phyloP scores from a whole-genome alignment of 2,888 invertebrate genomes.

The Tenthredo notha region DNA sequence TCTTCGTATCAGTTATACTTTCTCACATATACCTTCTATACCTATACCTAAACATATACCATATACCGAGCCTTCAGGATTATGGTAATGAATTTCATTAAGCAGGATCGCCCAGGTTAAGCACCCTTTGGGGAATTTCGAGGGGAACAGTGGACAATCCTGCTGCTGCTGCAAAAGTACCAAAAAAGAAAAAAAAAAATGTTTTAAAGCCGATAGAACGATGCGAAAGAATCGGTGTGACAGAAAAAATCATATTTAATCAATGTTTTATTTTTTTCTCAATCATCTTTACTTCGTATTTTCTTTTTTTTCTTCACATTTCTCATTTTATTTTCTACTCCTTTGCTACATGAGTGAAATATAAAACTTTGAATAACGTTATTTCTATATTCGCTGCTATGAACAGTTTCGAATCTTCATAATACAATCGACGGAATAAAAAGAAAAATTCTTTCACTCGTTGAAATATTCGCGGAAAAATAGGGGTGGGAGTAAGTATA shows the following conservation, averaged over 20 bases:
- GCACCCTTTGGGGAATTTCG: background rate
- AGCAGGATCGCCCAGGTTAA: conserved; percentile 7
- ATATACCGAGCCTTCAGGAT: conserved; percentile 10
- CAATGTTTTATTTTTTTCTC: no score
- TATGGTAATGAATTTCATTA: conserved; percentile 14
- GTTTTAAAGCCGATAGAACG: background rate
- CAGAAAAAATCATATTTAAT: no score
- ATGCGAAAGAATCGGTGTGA: no score
- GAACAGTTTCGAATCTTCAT: background rate
- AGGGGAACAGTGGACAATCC: background rate
- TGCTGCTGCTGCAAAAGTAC: background rate
- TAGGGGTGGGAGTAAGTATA: background rate
- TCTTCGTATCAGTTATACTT: background rate
- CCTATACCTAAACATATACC: background rate
- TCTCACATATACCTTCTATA: background rate
- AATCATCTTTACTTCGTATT: no score
- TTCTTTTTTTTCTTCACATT: no score
- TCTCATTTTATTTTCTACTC: no score
- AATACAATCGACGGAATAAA: background rate
- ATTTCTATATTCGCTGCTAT: background rate
- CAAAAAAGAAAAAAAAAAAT: background rate
- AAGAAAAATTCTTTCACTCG: background rate
- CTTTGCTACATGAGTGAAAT: background rate
- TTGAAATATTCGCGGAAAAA: background rate
- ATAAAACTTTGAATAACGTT: background rate